These are phyloP conservation scores for Rhinolophus ferrumequinum DNA, from an alignment of 2,113 vertebrate genomes.

Conservation along the genomic window DNA sequence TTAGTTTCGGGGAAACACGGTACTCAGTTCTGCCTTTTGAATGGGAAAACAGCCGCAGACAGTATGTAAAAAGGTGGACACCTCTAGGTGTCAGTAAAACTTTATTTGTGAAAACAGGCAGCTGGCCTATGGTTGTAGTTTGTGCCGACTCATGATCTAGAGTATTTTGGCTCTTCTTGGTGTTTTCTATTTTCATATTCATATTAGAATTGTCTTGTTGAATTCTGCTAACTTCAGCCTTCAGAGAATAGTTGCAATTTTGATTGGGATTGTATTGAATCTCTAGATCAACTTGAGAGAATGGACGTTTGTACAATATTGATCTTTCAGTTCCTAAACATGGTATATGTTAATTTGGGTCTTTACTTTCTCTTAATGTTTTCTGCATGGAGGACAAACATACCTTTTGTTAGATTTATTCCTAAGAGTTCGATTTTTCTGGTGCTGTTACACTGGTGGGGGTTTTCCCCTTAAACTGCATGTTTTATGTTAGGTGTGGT, in stretches of 20 bases:
- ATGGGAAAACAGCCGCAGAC: background rate
- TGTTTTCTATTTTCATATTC: background rate
- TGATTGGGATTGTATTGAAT: background rate
- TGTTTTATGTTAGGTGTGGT: background rate
- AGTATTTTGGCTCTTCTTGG: background rate
- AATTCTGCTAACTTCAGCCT: background rate
- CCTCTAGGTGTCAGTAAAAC: background rate
- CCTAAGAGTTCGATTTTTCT: background rate
- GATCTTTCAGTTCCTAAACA: background rate
- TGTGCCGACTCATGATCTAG: background rate
- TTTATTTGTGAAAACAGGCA: background rate
- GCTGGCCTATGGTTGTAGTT: background rate
- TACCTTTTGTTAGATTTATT: background rate
- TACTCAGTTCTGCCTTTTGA: background rate
- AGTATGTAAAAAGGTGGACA: no score
- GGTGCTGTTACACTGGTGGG: background rate
- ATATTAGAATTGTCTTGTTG: background rate
- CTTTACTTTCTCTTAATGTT: background rate
- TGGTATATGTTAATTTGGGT: background rate
- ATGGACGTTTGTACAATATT: background rate
- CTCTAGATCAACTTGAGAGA: background rate
- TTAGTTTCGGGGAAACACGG: no score
- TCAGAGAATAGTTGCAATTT: background rate
- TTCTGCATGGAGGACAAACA: background rate
- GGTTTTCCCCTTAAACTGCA: background rate